These are phyloP conservation scores for Drosophila takahashii DNA, from an alignment of 1,140 invertebrate genomes.

Conservation along the genomic window DNA sequence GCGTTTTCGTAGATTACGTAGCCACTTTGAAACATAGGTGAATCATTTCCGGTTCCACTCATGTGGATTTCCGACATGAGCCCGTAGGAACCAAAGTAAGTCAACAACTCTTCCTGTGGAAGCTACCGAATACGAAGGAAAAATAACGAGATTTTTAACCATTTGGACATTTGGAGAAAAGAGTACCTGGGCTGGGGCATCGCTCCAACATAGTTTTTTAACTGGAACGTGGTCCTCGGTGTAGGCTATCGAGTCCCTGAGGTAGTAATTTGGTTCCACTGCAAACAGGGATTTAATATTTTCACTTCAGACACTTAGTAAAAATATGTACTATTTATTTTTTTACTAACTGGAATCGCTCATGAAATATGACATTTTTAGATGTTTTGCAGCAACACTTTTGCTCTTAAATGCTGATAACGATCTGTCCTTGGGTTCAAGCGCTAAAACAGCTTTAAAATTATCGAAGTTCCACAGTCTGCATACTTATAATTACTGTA, in stretches of 20 bases:
- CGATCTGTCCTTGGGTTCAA: neutral
- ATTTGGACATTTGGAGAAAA: neutral
- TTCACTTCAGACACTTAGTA: neutral
- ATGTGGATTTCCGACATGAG: conserved; percentile 14
- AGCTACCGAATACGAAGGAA: conserved; percentile 9
- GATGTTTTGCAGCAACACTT: too few species aligned
- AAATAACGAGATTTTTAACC: neutral
- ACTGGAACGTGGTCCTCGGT: conserved; percentile 67
- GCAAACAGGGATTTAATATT: neutral
- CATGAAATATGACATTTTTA: neutral
- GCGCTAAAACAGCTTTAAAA: too few species aligned
- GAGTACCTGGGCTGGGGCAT: conserved; percentile 37
- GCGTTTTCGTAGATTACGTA: conserved; percentile 38
- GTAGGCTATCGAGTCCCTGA: conserved; percentile 51
- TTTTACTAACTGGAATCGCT: neutral
- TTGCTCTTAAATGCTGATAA: too few species aligned
- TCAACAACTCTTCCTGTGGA: neutral
- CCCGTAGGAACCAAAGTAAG: conserved; percentile 51
- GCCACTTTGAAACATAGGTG: conserved; percentile 5
- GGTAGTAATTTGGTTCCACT: conserved; percentile 39
- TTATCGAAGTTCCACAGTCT: too few species aligned
- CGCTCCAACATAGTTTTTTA: conserved; percentile 41
- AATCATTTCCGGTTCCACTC: neutral
- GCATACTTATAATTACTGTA: too few species aligned
- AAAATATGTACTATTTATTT: too few species aligned